These are phyloP conservation scores for Loripinus fragilis DNA, from an alignment of 2,888 invertebrate genomes.

Conservation along the genomic window DNA sequence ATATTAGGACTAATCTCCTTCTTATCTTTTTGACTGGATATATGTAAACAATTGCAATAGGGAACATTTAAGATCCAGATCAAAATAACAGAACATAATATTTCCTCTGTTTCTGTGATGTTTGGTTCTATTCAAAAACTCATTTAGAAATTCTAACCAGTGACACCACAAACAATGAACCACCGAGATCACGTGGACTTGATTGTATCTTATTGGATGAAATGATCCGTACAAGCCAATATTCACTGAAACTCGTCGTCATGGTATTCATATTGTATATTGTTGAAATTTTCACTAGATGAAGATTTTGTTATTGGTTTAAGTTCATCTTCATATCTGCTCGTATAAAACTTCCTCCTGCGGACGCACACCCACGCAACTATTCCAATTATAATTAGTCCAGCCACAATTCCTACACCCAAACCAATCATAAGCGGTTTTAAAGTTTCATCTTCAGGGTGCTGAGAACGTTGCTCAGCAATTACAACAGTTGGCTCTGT, in stretches of 20 bases:
- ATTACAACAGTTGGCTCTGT: slow-evolving; percentile 28
- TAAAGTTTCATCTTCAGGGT: slow-evolving; percentile 56
- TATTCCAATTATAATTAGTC: slow-evolving; percentile 60
- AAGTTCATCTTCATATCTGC: slow-evolving; percentile 55
- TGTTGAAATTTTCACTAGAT: slow-evolving; percentile 50
- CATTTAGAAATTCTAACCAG: no score
- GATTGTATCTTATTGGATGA: no score
- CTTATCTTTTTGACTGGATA: no score
- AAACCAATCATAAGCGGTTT: slow-evolving; percentile 66
- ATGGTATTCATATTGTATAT: slow-evolving; percentile 51
- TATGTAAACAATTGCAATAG: no score
- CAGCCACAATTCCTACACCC: slow-evolving; percentile 62
- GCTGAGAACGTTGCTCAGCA: slow-evolving; percentile 24
- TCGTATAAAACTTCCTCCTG: slow-evolving; percentile 54
- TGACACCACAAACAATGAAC: no score
- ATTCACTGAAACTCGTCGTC: slow-evolving; percentile 44
- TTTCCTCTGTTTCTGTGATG: no score
- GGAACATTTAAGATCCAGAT: no score
- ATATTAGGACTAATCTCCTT: no score
- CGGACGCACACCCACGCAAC: slow-evolving; percentile 57
- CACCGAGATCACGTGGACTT: no score
- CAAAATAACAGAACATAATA: no score
- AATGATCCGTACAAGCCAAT: no score
- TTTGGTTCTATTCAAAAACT: no score
- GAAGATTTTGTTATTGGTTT: slow-evolving; percentile 53